phyloP scores from a whole-genome alignment of 2,113 vertebrate species.

The Ursus arctos region DNA sequence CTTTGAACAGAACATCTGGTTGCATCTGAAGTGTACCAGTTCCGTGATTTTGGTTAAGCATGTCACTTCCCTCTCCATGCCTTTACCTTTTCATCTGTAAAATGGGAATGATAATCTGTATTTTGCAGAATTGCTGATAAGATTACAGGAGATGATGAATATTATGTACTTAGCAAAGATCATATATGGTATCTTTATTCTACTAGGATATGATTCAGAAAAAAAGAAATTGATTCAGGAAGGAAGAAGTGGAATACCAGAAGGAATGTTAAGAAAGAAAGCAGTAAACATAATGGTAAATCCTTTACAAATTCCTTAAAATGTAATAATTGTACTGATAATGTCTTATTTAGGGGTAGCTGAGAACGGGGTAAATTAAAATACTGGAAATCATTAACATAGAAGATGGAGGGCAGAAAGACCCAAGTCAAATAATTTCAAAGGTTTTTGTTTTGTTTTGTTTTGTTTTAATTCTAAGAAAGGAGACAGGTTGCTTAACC shows the following conservation, averaged over 20 bases:
- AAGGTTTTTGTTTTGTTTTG: not conserved
- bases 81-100: conserved; percentile 16
- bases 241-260: not conserved
- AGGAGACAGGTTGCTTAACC: not conserved
- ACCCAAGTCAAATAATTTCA: not conserved
- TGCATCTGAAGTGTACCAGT: not conserved
- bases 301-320: conserved; percentile 1
- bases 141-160: not conserved
- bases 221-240: not conserved
- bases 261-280: not conserved
- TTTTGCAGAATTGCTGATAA: not conserved
- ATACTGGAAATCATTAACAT: not conserved
- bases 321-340: not conserved
- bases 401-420: not conserved
- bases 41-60: not conserved
- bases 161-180: not conserved
- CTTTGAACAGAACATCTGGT: conserved; percentile 2
- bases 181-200: not conserved
- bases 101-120: not conserved
- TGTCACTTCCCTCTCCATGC: not conserved
- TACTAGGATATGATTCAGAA: not conserved
- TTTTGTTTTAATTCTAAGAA: not conserved
- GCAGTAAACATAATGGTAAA: not conserved
- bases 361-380: not conserved
- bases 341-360: not conserved